Evolutionary conservation across 2,113 vertebrate species (phyloP), one percentile per base, ranked within the genome.

Genomic region (Ginglymostoma cirratum): DNA sequence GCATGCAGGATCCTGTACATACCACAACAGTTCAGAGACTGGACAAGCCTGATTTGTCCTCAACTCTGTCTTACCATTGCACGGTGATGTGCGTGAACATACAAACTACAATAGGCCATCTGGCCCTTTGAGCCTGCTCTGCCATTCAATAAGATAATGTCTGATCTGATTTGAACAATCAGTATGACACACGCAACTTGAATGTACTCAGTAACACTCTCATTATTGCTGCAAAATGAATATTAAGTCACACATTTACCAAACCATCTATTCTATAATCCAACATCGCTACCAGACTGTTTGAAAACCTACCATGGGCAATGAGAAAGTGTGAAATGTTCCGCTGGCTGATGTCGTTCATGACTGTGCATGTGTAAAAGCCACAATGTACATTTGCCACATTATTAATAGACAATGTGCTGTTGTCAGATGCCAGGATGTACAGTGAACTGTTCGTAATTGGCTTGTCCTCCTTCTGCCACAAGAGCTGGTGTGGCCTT

Each of bases 291-390:
- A 45, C 23, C 5, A 94, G 27, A 6, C 10, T 42, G 38, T 19
- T 95, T 24, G 48, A 76, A 52, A 95, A 95, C 94, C 94, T 95
- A 95, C 94, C 67, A 52, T 95, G 24, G 69, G 72, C 69, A 72
- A 76, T 17, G 42, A 95, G 94, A 34, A 95, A 95, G 94, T 95
- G 94, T 0, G 94, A 72, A 48, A 72, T 72, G 24, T 76, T 95
- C 27, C 24, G 38, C 42, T 52, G 42, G 27, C 69, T 95, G 69
- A 70, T 72, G 42, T 27, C 14, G 10, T 95, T 70, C 45, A 48
- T 15, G 66, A 48, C 67, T 70, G 45, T 24, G 23, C 94, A 95
- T 10, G 66, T 76, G 38, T 76, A 95, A 70, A 72, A 95, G 27
- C 94, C 94, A 52, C 94, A 95, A 27, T 95, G 42, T 34, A 12